Conservation (phyloP, 2,888 invertebrate genomes). For the Dryobotodes eremita region DNA sequence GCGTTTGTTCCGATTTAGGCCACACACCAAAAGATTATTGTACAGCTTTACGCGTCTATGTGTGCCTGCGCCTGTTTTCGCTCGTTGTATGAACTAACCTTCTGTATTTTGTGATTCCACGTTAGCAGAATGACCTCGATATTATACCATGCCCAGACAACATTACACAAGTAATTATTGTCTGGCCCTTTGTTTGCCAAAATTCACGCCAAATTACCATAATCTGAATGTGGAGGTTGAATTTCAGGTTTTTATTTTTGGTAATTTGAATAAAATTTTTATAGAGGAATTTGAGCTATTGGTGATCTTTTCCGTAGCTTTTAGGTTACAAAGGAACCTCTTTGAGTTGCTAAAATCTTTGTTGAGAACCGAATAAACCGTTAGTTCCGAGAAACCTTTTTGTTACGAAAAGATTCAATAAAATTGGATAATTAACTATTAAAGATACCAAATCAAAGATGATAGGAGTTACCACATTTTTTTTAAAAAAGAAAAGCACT, state of each 20-base stretch:
- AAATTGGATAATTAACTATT: too few species aligned
- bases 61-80: neutral
- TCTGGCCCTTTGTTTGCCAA: constrained; percentile 57
- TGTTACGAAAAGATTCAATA: neutral
- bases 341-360: too few species aligned
- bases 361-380: neutral
- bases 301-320: constrained; percentile 9
- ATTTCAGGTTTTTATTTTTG: constrained; percentile 50
- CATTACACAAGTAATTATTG: constrained; percentile 63
- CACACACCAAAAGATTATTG: neutral
- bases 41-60: too few species aligned
- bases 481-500: neutral
- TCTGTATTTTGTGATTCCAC: constrained; percentile 21
- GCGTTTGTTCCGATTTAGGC: neutral
- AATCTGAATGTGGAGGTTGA: constrained; percentile 46
- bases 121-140: constrained; percentile 46
- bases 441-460: neutral
- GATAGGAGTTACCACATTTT: neutral
- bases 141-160: constrained; percentile 60
- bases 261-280: constrained; percentile 49
- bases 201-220: constrained; percentile 57
- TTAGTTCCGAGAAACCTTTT: neutral
- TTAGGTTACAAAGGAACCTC: neutral
- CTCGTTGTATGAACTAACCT: neutral
- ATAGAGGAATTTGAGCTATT: constrained; percentile 39